Base-by-base conservation (phyloP, 2,888 invertebrate genomes). In the Drosophila recens region DNA sequence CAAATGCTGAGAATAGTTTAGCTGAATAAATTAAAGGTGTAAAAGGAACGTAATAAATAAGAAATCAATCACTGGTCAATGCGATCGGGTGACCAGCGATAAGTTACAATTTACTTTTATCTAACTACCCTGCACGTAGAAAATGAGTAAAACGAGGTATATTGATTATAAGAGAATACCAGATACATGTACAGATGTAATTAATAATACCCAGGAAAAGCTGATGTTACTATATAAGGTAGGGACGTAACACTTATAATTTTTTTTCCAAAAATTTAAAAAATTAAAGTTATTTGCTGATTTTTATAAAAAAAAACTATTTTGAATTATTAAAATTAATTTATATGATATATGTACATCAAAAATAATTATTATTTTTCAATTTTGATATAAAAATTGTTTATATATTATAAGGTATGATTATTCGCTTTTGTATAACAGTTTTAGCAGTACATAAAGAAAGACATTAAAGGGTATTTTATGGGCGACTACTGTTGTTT, bases 401-500 rank as follows among this genome's bases (percentile, higher is more conserved):
- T n/a, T n/a, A n/a, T n/a, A n/a, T n/a, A n/a, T n/a, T 0, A 5
- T 27, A 27, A 27, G 23, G 23, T 27, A 5, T 5, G 0, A 5
- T 27, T 27, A 4, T 27, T 27, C 23, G 23, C 4, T 5, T 27
- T 27, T 27, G 10, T 11, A 42, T 17, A 42, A 42, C 4, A 42
- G 9, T 17, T 4, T 1, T 27, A 45, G 11, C 43, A 23, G 27
- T 43, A 13, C 6, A 6, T 13, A 23, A n/a, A 1, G 20, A 45
- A 45, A 8, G 23, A 23, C 1, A 27, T 1, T 23, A 36, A 15
- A 72, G 72, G 63, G 67, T 75, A 75, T 67, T 52, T 51, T 0
- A 0, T 0, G 9, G 9, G 3, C 45, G 57, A 65, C 40, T 52
- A 54, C 17, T n/a, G 6, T 13, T 8, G 4, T 11, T 40, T 8